These are phyloP conservation scores for Dufourea novaeangliae DNA, from an alignment of 1,140 invertebrate genomes.

Conservation along the genomic window DNA sequence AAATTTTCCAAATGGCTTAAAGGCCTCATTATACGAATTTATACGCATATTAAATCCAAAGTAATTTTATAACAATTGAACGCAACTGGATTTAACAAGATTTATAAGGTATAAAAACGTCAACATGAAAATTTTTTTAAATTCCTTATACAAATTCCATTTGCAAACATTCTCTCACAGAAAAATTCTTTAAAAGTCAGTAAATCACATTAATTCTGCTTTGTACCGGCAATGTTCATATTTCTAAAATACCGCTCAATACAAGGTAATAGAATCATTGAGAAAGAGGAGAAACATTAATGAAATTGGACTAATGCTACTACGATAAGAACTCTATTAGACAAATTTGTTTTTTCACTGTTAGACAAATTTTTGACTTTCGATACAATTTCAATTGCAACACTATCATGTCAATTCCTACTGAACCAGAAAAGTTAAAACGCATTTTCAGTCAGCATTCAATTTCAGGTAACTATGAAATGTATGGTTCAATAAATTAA, in stretches of 20 bases:
- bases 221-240: slow-evolving; percentile 26
- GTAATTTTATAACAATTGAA: slow-evolving; percentile 8
- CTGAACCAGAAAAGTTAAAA: slow-evolving; percentile 49
- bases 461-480: slow-evolving; percentile 49
- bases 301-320: not conserved
- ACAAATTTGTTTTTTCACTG: slow-evolving; percentile 23
- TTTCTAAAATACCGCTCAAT: slow-evolving; percentile 13
- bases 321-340: slow-evolving; percentile 15
- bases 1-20: slow-evolving; percentile 4
- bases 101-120: slow-evolving; percentile 33
- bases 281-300: slow-evolving; percentile 20
- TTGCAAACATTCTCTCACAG: slow-evolving; percentile 24
- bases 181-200: slow-evolving; percentile 34
- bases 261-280: slow-evolving; percentile 10
- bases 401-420: slow-evolving; percentile 56
- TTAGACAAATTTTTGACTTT: slow-evolving; percentile 15
- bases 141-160: slow-evolving; percentile 52
- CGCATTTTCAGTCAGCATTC: slow-evolving; percentile 40
- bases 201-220: slow-evolving; percentile 39
- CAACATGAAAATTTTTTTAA: slow-evolving; percentile 32
- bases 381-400: slow-evolving; percentile 31
- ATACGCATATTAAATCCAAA: not conserved
- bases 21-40: not conserved
- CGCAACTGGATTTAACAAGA: slow-evolving; percentile 25
- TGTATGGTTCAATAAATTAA: slow-evolving; percentile 67